Conservation (phyloP, 2,113 vertebrate species). For the Silurus glanis region DNA sequence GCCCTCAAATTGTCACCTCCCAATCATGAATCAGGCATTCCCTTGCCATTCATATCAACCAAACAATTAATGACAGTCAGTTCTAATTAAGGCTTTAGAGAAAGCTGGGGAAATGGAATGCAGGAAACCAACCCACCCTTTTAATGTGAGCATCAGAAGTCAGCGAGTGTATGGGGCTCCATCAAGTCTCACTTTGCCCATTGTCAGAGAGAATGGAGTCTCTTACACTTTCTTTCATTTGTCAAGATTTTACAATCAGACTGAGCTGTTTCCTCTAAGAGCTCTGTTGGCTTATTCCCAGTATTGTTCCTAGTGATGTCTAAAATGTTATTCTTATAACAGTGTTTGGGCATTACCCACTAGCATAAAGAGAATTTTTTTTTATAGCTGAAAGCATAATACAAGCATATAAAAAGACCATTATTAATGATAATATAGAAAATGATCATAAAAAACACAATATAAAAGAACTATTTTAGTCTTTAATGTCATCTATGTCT, state of each 20-base stretch:
- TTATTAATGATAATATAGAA: background rate
- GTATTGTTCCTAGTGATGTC: background rate
- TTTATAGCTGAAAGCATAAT: background rate
- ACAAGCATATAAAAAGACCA: background rate
- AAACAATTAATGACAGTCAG: conserved; percentile 64
- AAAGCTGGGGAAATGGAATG: conserved; percentile 1
- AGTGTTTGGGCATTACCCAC: background rate
- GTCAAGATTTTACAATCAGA: conserved; percentile 8
- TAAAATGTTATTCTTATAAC: background rate
- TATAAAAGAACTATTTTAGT: no score
- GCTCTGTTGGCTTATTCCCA: background rate
- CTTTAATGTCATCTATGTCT: no score
- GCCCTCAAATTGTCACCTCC: conserved; percentile 61
- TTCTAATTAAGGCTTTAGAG: conserved; percentile 59
- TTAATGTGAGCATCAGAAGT: background rate
- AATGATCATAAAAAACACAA: background rate
- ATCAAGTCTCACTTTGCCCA: background rate
- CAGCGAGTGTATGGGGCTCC: background rate
- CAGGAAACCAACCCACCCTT: conserved; percentile 32
- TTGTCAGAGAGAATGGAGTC: background rate
- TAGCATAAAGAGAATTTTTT: background rate
- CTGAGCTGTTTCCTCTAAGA: background rate
- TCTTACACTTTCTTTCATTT: conserved; percentile 7
- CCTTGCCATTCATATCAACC: conserved; percentile 54
- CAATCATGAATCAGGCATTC: conserved; percentile 65